Evolutionary conservation across 2,888 invertebrate species (phyloP), one percentile per base, ranked within the genome.

Genomic region (Chymomyza amoena): DNA sequence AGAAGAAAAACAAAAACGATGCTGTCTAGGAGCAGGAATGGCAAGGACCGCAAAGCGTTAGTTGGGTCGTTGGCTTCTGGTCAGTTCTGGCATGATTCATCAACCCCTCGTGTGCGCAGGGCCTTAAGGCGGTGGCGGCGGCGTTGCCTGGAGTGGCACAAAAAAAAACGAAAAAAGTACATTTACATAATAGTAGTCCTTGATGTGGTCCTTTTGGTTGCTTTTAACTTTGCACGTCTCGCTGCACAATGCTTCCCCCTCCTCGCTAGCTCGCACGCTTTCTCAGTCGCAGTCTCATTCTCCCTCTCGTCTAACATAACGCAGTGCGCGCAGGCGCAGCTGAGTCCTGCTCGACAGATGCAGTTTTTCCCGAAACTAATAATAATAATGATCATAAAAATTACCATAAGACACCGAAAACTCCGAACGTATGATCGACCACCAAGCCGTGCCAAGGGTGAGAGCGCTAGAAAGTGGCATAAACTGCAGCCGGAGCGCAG

Each of bases 221-320:
- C 70, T 77, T 81, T 86, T 80, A 80, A 87, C 86, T 85, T 86
- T 76, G 78, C 76, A 88, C 80, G 84, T 88, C 64, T 76, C 83
- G 80, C 73, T 84, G 86, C 78, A 77, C 89, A 75, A 39, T 32
- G 61, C 39, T 13, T 57, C 28, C 28, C 20, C 18, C 36, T 57
- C 4, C 9, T 9, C 32, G 32, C 32, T 32, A 7, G 6, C 28
- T 28, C n/a, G 28, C 32, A 32, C 32, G 32, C 32, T 32, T 32
- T 32, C 2, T 56, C 32, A 61, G 52, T 32, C 2, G 45, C 32
- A 61, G 52, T 5, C 39, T 45, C 32, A 52, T 50, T 61, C 67
- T 28, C 54, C 45, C 57, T 52, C 18, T 20, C n/a, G n/a, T n/a
- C 18, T 16, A 15, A 56, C 9, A 2, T 5, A 10, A n/a, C 32